These are phyloP conservation scores for Metallyticus violacea DNA, from an alignment of 2,888 invertebrate genomes.

Conservation along the genomic window DNA sequence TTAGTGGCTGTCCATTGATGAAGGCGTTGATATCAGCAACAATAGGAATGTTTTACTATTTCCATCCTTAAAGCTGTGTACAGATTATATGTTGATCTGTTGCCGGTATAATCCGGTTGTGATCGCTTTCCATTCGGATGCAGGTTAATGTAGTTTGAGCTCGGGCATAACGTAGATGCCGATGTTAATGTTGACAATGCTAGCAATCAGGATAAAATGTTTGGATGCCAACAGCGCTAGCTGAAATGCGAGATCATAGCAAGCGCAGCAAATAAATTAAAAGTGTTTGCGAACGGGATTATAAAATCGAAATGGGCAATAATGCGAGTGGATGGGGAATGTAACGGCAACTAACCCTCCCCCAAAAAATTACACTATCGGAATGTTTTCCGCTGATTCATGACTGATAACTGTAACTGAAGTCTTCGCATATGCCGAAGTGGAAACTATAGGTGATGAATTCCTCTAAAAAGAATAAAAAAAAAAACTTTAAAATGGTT, in stretches of 20 bases:
- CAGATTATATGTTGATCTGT: not conserved
- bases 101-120: not conserved
- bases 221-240: not conserved
- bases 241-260: not conserved
- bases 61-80: not conserved
- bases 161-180: not conserved
- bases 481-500: too few relatives aligned
- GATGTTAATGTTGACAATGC: not conserved
- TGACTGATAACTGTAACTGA: too few relatives aligned
- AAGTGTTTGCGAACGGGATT: not conserved
- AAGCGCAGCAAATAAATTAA: not conserved
- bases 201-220: not conserved
- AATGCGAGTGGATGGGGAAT: not conserved
- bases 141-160: not conserved
- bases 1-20: too few relatives aligned
- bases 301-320: not conserved
- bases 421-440: too few relatives aligned
- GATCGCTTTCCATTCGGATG: not conserved
- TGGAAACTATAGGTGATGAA: too few relatives aligned
- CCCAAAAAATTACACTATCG: too few relatives aligned
- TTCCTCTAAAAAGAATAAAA: too few relatives aligned
- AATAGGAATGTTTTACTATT: not conserved
- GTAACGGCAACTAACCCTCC: not conserved
- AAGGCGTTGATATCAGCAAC: not conserved
- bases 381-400: too few relatives aligned